These are phyloP conservation scores for Caenorhabditis brenneri DNA, from an alignment of 1,140 invertebrate species.

Conservation along the genomic window DNA sequence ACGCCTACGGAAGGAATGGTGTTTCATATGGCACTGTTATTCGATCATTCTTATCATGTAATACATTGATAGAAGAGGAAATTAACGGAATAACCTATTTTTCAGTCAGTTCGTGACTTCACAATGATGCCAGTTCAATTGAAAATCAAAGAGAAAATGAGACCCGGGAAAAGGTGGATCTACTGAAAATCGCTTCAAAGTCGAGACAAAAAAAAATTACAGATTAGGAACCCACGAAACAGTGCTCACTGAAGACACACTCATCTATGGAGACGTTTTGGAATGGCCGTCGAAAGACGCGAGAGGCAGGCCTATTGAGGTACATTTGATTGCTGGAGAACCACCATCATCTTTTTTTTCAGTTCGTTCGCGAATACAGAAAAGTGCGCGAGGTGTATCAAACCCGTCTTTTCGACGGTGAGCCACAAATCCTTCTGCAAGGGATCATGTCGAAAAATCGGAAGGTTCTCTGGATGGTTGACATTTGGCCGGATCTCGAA, in stretches of 20 bases:
- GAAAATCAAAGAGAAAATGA: background rate
- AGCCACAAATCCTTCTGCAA: background rate
- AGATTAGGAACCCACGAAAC: background rate
- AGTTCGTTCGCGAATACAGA: background rate
- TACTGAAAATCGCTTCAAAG: background rate
- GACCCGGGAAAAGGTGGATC: background rate
- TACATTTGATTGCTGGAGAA: background rate
- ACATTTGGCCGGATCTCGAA: constrained; percentile 1
- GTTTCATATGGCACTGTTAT: background rate
- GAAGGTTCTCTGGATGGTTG: background rate
- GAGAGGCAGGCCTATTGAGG: background rate
- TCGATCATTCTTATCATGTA: background rate
- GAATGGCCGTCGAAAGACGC: background rate
- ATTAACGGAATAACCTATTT: background rate
- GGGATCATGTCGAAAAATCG: constrained; percentile 19
- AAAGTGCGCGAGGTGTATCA: background rate
- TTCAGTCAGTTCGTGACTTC: background rate
- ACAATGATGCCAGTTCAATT: background rate
- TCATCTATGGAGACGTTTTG: background rate
- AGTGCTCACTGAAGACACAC: background rate
- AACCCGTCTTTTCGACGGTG: background rate
- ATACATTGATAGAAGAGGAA: background rate
- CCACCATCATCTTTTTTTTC: background rate
- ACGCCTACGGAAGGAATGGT: background rate
- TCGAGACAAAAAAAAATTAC: background rate